Evolutionary conservation across 2,113 vertebrate genomes (phyloP).

Genomic region (Gadus macrocephalus): DNA sequence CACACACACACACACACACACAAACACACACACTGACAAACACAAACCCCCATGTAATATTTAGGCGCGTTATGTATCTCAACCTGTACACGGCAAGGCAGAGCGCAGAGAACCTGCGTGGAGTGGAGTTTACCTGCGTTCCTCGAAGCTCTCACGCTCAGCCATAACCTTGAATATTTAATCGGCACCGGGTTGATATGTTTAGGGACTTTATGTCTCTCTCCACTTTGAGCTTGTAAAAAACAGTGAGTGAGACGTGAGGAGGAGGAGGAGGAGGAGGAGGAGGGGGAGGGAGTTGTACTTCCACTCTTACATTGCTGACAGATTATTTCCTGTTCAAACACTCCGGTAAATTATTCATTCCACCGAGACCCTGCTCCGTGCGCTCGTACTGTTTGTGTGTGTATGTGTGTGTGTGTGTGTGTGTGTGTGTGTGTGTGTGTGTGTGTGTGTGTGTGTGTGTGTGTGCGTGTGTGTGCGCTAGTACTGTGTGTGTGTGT

Average conservation of each 20-base stretch:
- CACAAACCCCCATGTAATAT: conserved; percentile 66
- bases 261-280: not conserved
- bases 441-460: no score
- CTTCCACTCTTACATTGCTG: conserved; percentile 62
- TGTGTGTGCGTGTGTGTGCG: no score
- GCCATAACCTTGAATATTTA: conserved; percentile 81
- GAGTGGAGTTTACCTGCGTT: conserved; percentile 55
- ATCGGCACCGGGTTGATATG: conserved; percentile 67
- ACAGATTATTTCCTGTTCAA: conserved; percentile 87
- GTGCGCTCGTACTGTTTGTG: conserved; percentile 57
- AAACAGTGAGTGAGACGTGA: conserved; percentile 22
- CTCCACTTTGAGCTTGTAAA: conserved; percentile 62
- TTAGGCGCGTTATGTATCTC: conserved; percentile 65
- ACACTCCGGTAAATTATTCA: conserved; percentile 89
- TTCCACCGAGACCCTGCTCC: conserved; percentile 62
- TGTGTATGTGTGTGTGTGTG: no score
- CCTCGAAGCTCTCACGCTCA: conserved; percentile 57
- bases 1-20: no score
- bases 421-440: no score
- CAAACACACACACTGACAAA: no score
- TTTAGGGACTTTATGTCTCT: conserved; percentile 61
- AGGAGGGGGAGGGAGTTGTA: conserved; percentile 12
- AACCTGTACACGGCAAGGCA: conserved; percentile 42
- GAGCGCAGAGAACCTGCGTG: conserved; percentile 3
- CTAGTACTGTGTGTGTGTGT: no score